Percentiles rank a stretch among this genome's conserved stretches.
phyloP scores from a whole-genome alignment of 2,888 invertebrate genomes.

The Deilephila elpenor region DNA sequence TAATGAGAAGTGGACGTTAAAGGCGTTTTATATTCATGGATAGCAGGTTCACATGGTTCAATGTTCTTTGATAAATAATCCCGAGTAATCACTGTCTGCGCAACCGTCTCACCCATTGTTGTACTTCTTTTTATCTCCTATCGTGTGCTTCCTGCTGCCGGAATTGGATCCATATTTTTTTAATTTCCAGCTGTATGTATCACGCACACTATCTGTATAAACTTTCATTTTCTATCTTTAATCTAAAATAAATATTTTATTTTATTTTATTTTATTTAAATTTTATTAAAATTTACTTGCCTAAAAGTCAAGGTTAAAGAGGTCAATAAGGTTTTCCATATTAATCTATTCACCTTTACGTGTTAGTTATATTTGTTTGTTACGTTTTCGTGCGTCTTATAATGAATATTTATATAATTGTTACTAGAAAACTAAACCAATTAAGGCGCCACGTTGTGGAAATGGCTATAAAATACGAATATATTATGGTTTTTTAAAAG shows the following conservation, averaged over 20 bases:
- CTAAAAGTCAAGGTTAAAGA: not conserved
- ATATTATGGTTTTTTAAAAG: no score
- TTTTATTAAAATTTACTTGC: not conserved
- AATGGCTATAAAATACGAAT: no score
- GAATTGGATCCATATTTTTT: slow-evolving; percentile 34
- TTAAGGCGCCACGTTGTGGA: no score
- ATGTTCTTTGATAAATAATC: slow-evolving; percentile 56
- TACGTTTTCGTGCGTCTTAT: not conserved
- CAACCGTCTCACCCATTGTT: slow-evolving; percentile 33
- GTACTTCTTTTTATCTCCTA: slow-evolving; percentile 8
- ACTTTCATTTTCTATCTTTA: slow-evolving; percentile 4
- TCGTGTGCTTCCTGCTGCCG: slow-evolving; percentile 28
- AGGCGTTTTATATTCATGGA: slow-evolving; percentile 65
- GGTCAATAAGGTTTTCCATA: not conserved
- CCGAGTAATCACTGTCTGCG: slow-evolving; percentile 42
- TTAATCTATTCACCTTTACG: not conserved
- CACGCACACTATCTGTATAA: not conserved
- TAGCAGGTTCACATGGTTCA: slow-evolving; percentile 56
- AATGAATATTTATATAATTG: no score
- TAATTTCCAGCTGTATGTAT: not conserved
- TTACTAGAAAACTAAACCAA: no score
- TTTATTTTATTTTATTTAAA: no score
- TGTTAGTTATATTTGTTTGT: not conserved
- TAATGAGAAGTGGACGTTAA: slow-evolving; percentile 45
- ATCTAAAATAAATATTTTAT: not conserved